Base-by-base conservation (phyloP, 2,113 vertebrate species). In the Mustela nigripes region DNA sequence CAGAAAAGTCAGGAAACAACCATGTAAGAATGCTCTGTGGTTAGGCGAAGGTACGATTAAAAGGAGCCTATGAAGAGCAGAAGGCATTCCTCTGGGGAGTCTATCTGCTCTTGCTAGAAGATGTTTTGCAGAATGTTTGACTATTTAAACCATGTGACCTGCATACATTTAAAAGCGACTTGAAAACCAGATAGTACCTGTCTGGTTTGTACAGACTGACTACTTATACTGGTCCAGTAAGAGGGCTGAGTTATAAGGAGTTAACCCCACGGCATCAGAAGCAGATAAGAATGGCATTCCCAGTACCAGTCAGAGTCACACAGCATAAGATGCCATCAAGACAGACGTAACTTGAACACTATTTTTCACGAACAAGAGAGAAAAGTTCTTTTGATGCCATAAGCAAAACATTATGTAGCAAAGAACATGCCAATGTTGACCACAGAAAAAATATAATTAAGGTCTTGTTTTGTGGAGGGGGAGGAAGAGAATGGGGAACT, bases 321-420 rank as follows among this genome's bases (percentile, higher is more conserved):
- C 26, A 65, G 95, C 6, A 0, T 62, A 79, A 95, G 91, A 93
- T 24, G 39, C 62, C 65, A 95, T 50, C 31, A 95, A 96, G 73
- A 80, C 53, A 80, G 36, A 85, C 26, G 80, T 83, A 96, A 94
- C 82, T 73, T 50, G 80, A 90, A 82, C 67, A 71, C 11, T 82
- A 89, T 92, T 84, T 1, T 0, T 94, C 65, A 89, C 26, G 67
- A 85, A 91, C 78, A 91, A 87, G 81, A 94, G 89, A 88, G 71
- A 91, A 90, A 93, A 95, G 96, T 86, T 92, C 81, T 90, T 98
- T 89, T 96, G 86, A 97, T 93, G 79, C 33, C 80, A 26, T 81
- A 93, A 93, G 76, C 81, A 84, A 97, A 97, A 96, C 60, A 95
- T 93, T 85, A 97, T 36, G 71, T 12, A 92, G 81, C 60, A 65